Base-by-base conservation (phyloP, 2,113 vertebrate genomes). In the Saccopteryx leptura region DNA sequence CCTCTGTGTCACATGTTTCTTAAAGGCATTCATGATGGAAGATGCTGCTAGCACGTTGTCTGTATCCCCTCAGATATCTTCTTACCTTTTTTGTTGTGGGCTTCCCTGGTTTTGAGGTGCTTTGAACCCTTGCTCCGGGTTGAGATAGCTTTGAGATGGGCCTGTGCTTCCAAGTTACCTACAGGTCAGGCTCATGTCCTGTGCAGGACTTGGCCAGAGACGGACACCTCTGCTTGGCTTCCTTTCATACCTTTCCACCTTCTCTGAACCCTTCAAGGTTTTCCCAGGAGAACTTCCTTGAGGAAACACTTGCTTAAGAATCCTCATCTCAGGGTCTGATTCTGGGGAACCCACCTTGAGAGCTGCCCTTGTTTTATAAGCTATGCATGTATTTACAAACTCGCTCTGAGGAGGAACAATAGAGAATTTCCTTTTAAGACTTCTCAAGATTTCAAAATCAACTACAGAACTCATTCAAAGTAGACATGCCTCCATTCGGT, bases 361-460 rank as follows among this genome's bases (percentile, higher is more conserved):
- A 80, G 46, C 31, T 54, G 5, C 39, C 68, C 61, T 94, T 52
- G n/a, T 76, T 92, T 87, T 52, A 63, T 61, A 87, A 93, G 12
- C 24, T 74, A 52, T 61, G 10, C 3, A 9, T 48, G 19, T 80
- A 21, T 93, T 80, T 83, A 31, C 14, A 61, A 96, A 84, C 21
- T 68, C 23, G 8, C n/a, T 79, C 46, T 88, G 65, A 58, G 56
- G 92, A 93, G 46, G 58, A 93, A 60, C 4, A 65, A 82, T 24
- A 78, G 2, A 86, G 24, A 93, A 87, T 79, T 89, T 93, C 4
- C 33, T 94, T 79, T 68, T 58, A 94, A 86, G 66, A 60, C 65
- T 33, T 65, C 17, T 74, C 46, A 56, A 61, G 26, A 68, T 80
- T 91, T 91, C 31, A 93, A 97, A 97, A 72, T 79, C 50, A 83